Base-by-base conservation (phyloP, 2,888 invertebrate species). In the Lithodes maja region DNA sequence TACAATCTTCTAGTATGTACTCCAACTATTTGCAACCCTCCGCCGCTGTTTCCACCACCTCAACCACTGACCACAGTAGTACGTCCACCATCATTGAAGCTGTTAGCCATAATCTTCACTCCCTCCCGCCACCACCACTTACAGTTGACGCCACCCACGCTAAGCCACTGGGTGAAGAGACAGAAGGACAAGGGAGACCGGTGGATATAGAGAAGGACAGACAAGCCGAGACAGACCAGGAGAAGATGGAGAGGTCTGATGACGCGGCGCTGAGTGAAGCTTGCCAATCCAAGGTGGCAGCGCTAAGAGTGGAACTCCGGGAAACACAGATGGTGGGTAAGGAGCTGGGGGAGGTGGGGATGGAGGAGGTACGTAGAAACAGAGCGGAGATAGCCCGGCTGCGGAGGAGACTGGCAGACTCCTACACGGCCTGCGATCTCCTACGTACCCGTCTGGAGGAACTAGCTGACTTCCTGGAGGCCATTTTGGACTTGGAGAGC, bases 361-460 rank as follows among this genome's bases (percentile, higher is more conserved):
- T 5, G n/a, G 17, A 17, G 15, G 12, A 50, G 15, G 54, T 92
- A 77, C 90, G 84, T 54, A 90, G 89, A 78, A 92, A 92, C 85
- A 92, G 92, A 54, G 86, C 92, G 33, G 93, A 92, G 75, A 88
- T 92, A 33, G 78, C 88, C 3, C 84, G 82, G 5, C 90, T 93
- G 77, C 89, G 92, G 17, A 89, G 92, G 79, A 88, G 92, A 12
- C 86, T 93, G 53, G 92, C 92, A 15, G 92, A 92, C 54, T 92
- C 92, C 1, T 92, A 92, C 83, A 90, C 94, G 90, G 94, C 94
- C 12, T 95, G 95, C 91, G 92, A 93, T 54, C 93, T 96, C 87
- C 93, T 96, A 77, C 95, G 95, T 52, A 94, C 94, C 2, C 94
- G 96, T 68, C 93, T 96, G 83, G 96, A 96, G 93, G 96, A 96